These are phyloP conservation scores for Lophotriccus pileatus DNA, from an alignment of 2,797 vertebrate genomes.

Conservation along the genomic window DNA sequence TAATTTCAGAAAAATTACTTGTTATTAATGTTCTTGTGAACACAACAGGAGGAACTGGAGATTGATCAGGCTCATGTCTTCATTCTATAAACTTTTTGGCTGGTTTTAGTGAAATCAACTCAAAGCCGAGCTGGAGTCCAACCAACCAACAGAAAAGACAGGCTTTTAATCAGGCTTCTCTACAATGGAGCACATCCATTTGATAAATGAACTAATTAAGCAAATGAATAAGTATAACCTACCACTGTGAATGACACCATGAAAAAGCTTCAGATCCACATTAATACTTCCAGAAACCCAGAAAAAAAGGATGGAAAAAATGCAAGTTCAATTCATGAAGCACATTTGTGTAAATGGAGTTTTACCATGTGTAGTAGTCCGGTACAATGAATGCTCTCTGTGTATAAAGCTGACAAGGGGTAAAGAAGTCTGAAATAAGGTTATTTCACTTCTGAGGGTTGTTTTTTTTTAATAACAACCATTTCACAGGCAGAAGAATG, in stretches of 20 bases:
- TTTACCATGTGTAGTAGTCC: neutral
- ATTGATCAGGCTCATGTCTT: slow-evolving; percentile 30
- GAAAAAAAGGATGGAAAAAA: neutral
- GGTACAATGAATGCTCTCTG: neutral
- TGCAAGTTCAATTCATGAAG: neutral
- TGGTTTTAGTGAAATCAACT: slow-evolving; percentile 30
- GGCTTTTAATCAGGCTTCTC: slow-evolving; percentile 18
- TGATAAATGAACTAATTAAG: slow-evolving; percentile 69
- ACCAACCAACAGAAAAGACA: slow-evolving; percentile 17
- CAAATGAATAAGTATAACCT: slow-evolving; percentile 53
- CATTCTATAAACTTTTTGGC: slow-evolving; percentile 47
- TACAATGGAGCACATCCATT: slow-evolving; percentile 25
- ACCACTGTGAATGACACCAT: slow-evolving; percentile 44
- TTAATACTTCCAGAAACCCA: neutral
- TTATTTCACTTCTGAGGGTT: neutral
- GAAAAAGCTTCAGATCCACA: slow-evolving; percentile 27
- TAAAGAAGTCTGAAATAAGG: neutral
- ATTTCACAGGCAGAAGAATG: neutral
- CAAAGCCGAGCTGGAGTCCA: slow-evolving; percentile 12
- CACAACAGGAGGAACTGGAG: slow-evolving; percentile 26
- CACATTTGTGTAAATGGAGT: neutral
- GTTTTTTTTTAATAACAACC: neutral
- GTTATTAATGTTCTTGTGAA: slow-evolving; percentile 43
- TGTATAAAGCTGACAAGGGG: neutral
- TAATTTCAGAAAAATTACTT: slow-evolving; percentile 50